Evolutionary conservation across 2,797 vertebrate species (phyloP), one percentile per base, ranked within the genome.

Genomic region (Coluber constrictor): DNA sequence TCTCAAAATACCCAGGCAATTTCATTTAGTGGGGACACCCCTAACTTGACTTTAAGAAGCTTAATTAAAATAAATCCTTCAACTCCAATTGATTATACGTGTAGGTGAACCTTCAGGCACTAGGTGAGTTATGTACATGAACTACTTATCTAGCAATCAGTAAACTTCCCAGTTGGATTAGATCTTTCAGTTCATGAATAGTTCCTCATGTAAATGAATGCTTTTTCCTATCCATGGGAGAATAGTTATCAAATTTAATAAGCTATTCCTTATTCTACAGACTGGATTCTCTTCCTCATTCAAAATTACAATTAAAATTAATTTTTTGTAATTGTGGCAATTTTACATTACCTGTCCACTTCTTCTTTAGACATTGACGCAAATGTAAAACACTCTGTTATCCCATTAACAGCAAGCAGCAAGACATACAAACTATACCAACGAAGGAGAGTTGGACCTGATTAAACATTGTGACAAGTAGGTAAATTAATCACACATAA

Each of bases 331-430:
- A 7, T 15, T 86, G 7, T 43, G 25, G 1, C 57, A 60, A 37
- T 91, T 94, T 63, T n/a, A 90, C 96, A 97, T 96, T 95, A 99
- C 99, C 98, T 98, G 98, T 99, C 99, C 3, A 99, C 98, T 92
- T 99, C 98, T 91, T 98, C 97, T 96, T 99, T 98, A 97, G 98
- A 99, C 99, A 99, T 99, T 91, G 98, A 98, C 95, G 99, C 99
- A 97, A 98, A 99, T 0, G 98, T 98, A 94, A 99, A 99, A 95
- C 99, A 99, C 96, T 99, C 99, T 0, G 99, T 99, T 87, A 99
- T 97, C 55, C 99, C 99, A 74, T 99, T 99, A 91, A 99, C 93
- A 94, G 99, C 99, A 88, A 99, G 98, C 91, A 99, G 98, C 16
- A 99, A 97, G 90, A 99, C 99, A 47, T 99, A 99, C 60, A 98